Base-by-base conservation (phyloP, 2,888 invertebrate species). In the Ophion ellenae region DNA sequence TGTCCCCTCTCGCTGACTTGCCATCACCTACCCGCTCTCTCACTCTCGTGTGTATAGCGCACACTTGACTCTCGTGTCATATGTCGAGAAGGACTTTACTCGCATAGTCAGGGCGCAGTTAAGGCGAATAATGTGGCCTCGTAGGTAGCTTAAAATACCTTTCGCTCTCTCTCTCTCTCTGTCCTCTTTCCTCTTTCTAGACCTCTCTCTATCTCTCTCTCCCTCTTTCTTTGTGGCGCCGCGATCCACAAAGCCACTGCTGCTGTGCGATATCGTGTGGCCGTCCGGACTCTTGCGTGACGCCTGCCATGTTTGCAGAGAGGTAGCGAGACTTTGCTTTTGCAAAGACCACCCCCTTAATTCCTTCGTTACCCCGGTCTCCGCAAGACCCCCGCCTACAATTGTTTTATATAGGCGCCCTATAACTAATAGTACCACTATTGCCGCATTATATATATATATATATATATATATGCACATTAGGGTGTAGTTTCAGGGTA, bases 231-330 rank as follows among this genome's bases (percentile, higher is more conserved):
- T 11, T 61, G 76, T 81, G 81, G 75, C 81, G 81, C 75, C 81
- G 61, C 81, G 63, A 81, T 70, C 63, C 73, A 74, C 78, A 80
- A 81, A 79, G 83, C 76, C 57, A 53, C 64, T 69, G 74, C 73
- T 78, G 78, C 71, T 69, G 73, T 53, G 86, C 83, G 86, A 86
- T 86, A 86, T 86, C 86, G 87, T 84, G 84, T 83, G 67, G 87
- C 83, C 79, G 83, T 81, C 74, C 71, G 85, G 83, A 87, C 78
- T 88, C 90, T 93, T 90, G 93, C 93, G 93, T 93, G 93, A 93
- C 93, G 93, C 90, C 91, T 91, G 92, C 92, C 93, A 91, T 93
- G 93, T 93, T 93, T 93, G 92, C 92, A 88, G 89, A 91, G 88
- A 89, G 88, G 76, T 83, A 87, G 86, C 88, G 66, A 85, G 81